Base-by-base conservation (phyloP, 1,140 invertebrate genomes). In the Colletes gigas region DNA sequence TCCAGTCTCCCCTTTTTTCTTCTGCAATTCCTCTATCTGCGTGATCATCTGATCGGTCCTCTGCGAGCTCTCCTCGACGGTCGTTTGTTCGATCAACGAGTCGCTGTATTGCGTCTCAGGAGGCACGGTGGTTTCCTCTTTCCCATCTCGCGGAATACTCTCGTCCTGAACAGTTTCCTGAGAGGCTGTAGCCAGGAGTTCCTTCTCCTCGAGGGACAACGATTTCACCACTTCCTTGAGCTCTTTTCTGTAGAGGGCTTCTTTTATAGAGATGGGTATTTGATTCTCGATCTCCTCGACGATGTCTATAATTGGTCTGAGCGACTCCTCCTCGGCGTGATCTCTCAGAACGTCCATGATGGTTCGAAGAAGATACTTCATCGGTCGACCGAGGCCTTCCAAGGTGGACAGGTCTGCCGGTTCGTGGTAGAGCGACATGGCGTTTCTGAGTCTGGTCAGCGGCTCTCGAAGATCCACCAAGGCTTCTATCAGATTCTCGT, bases 281-380 rank as follows among this genome's bases (percentile, higher is more conserved):
- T 89, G 88, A 71, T 89, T 90, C 14, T 89, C 88, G 0, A 90
- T 82, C 41, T 90, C 87, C 63, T 90, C 74, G 0, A 87, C 78
- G 8, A 86, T 83, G 17, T 89, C 81, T 21, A 88, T 50, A 41
- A 90, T 78, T 5, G 86, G 71, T 8, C 41, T 68, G 57, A 90
- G 59, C 4, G 83, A 54, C 55, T 87, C 63, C 41, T 84, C 88
- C 10, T 70, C 70, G 15, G 78, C 60, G 19, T 87, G 81, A 12
- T 78, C 79, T 1, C 57, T 39, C 17, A 88, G 81, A 57, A 87
- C 78, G 15, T 85, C 73, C 59, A 85, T 65, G 21, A 88, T 81
- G 4, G 74, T 86, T 15, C 83, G 79, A 10, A 88, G 15, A 8
- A 90, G 80, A 44, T 85, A 68, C 47, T 84, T 86, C 78, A 89